These are phyloP conservation scores for Drosophila multiciliata DNA, from an alignment of 2,888 invertebrate species.

Conservation along the genomic window DNA sequence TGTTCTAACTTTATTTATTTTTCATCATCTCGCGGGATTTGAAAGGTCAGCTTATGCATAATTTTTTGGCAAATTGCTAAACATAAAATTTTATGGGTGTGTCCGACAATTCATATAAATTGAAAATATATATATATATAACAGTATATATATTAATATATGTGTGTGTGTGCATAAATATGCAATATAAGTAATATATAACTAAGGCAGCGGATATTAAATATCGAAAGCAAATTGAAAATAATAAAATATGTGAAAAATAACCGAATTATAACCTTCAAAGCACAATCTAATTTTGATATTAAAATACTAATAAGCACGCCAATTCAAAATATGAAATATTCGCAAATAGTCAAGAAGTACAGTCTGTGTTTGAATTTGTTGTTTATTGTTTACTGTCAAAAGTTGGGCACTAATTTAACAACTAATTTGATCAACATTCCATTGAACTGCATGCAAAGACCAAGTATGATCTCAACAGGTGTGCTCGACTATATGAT, in stretches of 20 bases:
- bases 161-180: slow-evolving; percentile 8
- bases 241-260: slow-evolving; percentile 26
- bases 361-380: background rate
- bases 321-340: slow-evolving; percentile 7
- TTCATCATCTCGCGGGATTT: slow-evolving; percentile 22
- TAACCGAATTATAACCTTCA: slow-evolving; percentile 52
- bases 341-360: slow-evolving; percentile 8
- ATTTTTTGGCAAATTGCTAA: slow-evolving; percentile 58
- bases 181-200: slow-evolving; percentile 55
- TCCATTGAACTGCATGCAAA: slow-evolving; percentile 34
- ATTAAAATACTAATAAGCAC: slow-evolving; percentile 7
- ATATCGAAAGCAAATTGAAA: slow-evolving; percentile 50
- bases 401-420: slow-evolving; percentile 40
- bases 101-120: slow-evolving; percentile 55
- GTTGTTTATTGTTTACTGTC: slow-evolving; percentile 38
- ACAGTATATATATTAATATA: background rate
- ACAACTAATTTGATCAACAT: slow-evolving; percentile 40
- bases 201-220: slow-evolving; percentile 55
- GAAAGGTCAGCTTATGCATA: slow-evolving; percentile 67
- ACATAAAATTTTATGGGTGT: slow-evolving; percentile 60
- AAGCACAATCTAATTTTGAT: slow-evolving; percentile 60
- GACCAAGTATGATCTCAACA: background rate
- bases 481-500: background rate
- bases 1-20: slow-evolving; percentile 28
- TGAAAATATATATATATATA: slow-evolving; percentile 3